Base-by-base conservation (phyloP, 2,797 vertebrate species). In the Pseudomugil tenellus region DNA sequence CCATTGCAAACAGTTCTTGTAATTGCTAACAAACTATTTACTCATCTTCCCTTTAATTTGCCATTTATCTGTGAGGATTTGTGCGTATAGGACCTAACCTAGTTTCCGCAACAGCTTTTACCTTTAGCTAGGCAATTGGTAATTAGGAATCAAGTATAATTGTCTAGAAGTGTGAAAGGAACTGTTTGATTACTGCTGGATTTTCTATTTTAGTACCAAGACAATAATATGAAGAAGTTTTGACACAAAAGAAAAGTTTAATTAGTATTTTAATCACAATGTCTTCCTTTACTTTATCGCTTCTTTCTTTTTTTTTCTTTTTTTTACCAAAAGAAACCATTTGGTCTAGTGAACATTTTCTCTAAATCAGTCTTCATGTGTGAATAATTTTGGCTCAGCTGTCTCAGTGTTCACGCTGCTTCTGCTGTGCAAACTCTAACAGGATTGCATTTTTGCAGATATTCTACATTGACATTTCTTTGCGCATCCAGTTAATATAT, bases 401-500 rank as follows among this genome's bases (percentile, higher is more conserved):
- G 32, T 28, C 9, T 29, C 39, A 57, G 21, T 67, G 51, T 55
- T 28, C 23, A 59, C 63, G 53, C 60, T 43, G 52, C 31, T 63
- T 31, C 48, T 67, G 58, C 57, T 77, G 52, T 80, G 60, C 55
- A 78, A 52, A 72, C 8, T 9, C 53, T 63, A 60, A 71, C 53
- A 64, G 34, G 14, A 28, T 65, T 72, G 43, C 63, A 63, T 76
- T 70, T 77, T 69, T 77, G 68, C 77, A 82, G 28, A 74, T 71
- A 80, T 85, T 80, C 41, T 63, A 83, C 73, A 69, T 63, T 78
- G 32, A 84, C 60, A 76, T 74, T 83, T 57, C 19, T 79, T 58
- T 85, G 79, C 78, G 82, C 76, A 84, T 81, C 5, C 63, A 86
- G 81, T 86, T 87, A 81, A 86, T 79, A 65, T 84, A 53, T 74